A percentile compares a stretch with the other conserved stretches of the same genome.
Conservation (phyloP, 2,888 invertebrate genomes). For the Blomia tropicalis region DNA sequence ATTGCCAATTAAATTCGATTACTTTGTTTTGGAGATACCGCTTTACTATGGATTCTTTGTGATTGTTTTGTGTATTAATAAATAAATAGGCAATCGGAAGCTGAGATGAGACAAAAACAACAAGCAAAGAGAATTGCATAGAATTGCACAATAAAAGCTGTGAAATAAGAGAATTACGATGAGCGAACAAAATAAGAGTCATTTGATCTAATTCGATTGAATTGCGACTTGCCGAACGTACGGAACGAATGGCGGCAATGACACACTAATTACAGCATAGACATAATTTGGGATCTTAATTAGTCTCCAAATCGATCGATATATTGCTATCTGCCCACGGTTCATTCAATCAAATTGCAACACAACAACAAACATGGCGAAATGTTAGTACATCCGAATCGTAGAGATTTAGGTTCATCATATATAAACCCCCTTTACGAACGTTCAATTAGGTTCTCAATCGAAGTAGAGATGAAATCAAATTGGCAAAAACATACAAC, state of each 20-base stretch:
- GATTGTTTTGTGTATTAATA: neutral
- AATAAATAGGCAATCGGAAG: conserved; percentile 1
- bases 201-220: conserved; percentile 14
- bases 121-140: neutral
- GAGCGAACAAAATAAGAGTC: neutral
- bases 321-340: neutral
- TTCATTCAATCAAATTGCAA: conserved; percentile 1
- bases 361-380: too few species aligned
- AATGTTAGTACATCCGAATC: too few species aligned
- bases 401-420: too few species aligned
- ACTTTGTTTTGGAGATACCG: conserved; percentile 5
- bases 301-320: neutral
- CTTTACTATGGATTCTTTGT: neutral
- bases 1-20: conserved; percentile 15
- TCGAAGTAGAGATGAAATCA: too few species aligned
- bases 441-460: too few species aligned
- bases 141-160: conserved; percentile 1
- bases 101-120: neutral
- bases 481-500: too few species aligned
- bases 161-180: conserved; percentile 14
- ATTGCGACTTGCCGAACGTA: neutral
- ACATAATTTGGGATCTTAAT: conserved; percentile 5
- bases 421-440: too few species aligned
- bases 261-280: conserved; percentile 11
- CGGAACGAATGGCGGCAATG: too few species aligned